Evolutionary conservation across 2,888 invertebrate species (phyloP).

Genomic region (Lepas anatifera): DNA sequence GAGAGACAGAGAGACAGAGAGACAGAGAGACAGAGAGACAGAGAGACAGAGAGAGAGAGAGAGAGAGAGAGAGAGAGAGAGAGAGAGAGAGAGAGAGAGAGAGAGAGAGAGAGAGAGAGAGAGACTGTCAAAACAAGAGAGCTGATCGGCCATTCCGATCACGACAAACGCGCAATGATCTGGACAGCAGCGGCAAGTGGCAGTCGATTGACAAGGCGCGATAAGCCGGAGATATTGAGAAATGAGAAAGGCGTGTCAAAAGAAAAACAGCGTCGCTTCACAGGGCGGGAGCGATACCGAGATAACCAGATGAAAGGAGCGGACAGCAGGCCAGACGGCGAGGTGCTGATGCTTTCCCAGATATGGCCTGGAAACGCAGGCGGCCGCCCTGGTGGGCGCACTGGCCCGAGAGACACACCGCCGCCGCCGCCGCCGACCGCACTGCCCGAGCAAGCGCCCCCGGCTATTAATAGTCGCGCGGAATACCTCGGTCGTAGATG

Average conservation of each 20-base stretch:
- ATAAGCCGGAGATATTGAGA: not conserved
- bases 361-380: too few relatives aligned
- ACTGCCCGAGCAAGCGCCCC: not conserved
- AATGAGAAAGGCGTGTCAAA: not conserved
- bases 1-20: not conserved
- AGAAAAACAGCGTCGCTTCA: not conserved
- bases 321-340: not conserved
- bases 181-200: not conserved
- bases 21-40: not conserved
- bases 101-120: not conserved
- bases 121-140: not conserved
- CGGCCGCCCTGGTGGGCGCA: not conserved
- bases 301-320: not conserved
- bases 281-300: not conserved
- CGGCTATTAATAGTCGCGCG: constrained; percentile 1
- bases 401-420: not conserved
- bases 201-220: not conserved
- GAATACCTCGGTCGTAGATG: not conserved
- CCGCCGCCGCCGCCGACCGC: not conserved
- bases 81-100: not conserved
- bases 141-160: not conserved
- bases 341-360: not conserved
- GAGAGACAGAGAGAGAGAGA: not conserved
- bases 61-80: not conserved
- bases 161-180: not conserved